A percentile compares a stretch with the other conserved stretches of the same genome.
phyloP scores from a whole-genome alignment of 2,888 invertebrate genomes.

The Eilema sororculum region DNA sequence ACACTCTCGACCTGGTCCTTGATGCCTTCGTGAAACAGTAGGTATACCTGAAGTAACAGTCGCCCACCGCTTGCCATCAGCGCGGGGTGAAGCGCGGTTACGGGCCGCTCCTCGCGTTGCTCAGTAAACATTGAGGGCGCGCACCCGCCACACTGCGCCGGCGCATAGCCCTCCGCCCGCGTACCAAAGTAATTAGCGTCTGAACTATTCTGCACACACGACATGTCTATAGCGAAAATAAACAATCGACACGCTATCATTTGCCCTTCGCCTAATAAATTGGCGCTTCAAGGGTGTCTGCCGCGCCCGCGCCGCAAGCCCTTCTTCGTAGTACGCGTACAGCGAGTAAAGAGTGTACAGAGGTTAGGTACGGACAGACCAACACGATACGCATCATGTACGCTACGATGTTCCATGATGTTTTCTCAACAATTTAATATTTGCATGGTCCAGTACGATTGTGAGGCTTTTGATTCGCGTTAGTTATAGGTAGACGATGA shows the following conservation, averaged over 20 bases:
- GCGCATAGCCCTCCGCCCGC: not conserved
- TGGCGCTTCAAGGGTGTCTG: slow-evolving; percentile 2
- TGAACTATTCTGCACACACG: slow-evolving; percentile 20
- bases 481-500: not conserved
- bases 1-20: no score
- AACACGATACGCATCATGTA: no score
- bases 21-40: no score
- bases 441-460: not conserved
- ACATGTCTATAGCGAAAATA: slow-evolving; percentile 17
- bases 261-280: slow-evolving; percentile 11
- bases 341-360: not conserved
- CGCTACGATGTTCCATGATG: no score
- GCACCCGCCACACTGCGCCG: no score
- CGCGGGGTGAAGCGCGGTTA: no score
- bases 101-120: no score
- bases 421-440: not conserved
- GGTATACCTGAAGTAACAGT: no score
- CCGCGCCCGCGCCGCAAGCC: no score
- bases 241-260: slow-evolving; percentile 8
- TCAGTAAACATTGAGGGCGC: no score
- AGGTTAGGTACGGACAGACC: no score
- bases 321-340: no score
- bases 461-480: not conserved
- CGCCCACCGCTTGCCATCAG: not conserved
- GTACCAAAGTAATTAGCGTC: slow-evolving; percentile 14